Conservation (phyloP, 2,797 vertebrate genomes). For the Pseudomugil tenellus region DNA sequence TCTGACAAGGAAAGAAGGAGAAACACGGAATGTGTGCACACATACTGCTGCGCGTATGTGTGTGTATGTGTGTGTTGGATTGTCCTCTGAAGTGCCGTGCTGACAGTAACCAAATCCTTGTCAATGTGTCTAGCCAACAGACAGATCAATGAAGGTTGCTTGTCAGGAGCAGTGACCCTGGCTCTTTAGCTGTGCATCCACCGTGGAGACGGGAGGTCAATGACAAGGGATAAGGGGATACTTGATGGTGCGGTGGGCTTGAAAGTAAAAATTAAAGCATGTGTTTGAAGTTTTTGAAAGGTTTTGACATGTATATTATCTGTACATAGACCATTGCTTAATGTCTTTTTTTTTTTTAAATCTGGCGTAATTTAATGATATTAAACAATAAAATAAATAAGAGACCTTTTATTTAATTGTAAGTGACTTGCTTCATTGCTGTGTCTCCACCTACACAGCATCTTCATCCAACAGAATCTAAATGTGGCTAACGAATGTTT, state of each 20-base stretch:
- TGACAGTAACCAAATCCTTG: slow-evolving; percentile 90
- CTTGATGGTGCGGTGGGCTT: slow-evolving; percentile 10
- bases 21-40: slow-evolving; percentile 21
- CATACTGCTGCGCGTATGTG: slow-evolving; percentile 5
- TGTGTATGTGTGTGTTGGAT: slow-evolving; percentile 19
- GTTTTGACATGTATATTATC: background rate
- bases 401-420: too few species aligned
- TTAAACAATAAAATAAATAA: background rate
- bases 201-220: slow-evolving; percentile 86
- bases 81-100: slow-evolving; percentile 79
- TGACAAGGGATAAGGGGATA: slow-evolving; percentile 48
- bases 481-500: slow-evolving; percentile 28
- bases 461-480: slow-evolving; percentile 12
- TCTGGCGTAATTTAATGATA: background rate
- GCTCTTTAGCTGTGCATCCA: slow-evolving; percentile 87
- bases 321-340: background rate
- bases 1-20: slow-evolving; percentile 26
- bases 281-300: slow-evolving; percentile 16
- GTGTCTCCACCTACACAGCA: background rate
- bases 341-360: slow-evolving; percentile 1
- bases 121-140: slow-evolving; percentile 77
- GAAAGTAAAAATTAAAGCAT: slow-evolving; percentile 43
- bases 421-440: background rate
- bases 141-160: slow-evolving; percentile 87
- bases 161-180: slow-evolving; percentile 87